Evolutionary conservation across 1,140 invertebrate genomes (phyloP), one percentile per base, ranked within the genome.

Genomic region (Antheraea pernyi): DNA sequence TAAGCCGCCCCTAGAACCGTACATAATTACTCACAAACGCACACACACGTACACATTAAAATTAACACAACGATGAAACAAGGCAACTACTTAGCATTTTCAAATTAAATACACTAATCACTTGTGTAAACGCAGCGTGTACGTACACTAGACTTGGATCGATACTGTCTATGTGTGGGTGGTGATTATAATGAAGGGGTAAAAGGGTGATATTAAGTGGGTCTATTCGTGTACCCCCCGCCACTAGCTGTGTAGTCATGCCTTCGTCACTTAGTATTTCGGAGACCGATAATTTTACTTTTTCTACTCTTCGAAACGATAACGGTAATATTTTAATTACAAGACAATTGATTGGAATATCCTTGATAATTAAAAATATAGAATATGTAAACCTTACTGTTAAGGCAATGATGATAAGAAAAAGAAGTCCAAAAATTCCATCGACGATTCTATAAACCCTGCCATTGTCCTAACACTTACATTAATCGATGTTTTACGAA

Each of bases 91-190:
- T 91, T 91, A 91, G 88, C 89, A 90, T 91, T 91, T 91, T 91
- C 88, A 89, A 91, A 91, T 91, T 91, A 91, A 91, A 91, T 88
- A 91, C 89, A 91, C 87, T 91, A 91, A 91, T 91, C 88, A 91
- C 87, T 86, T 86, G 84, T 89, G 88, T 88, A 88, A 87, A 85
- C 85, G 83, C 76, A 76, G 53, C 67, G 81, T 80, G 80, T 84
- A 87, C 80, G 77, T 73, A 85, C 74, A 87, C 67, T 67, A 60
- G 65, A 30, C 69, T 22, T 68, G 73, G 88, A 88, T 89, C 88
- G 86, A 88, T 89, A 89, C 72, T 86, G 78, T 82, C 74, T 83
- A 72, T 89, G 89, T 90, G 85, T 83, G 88, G 63, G 89, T 85
- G 82, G 81, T 88, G 84, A 89, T 91, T 90, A 91, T 91, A 90